Evolutionary conservation across 2,888 invertebrate species (phyloP).

Genomic region (Heliconius aoede): DNA sequence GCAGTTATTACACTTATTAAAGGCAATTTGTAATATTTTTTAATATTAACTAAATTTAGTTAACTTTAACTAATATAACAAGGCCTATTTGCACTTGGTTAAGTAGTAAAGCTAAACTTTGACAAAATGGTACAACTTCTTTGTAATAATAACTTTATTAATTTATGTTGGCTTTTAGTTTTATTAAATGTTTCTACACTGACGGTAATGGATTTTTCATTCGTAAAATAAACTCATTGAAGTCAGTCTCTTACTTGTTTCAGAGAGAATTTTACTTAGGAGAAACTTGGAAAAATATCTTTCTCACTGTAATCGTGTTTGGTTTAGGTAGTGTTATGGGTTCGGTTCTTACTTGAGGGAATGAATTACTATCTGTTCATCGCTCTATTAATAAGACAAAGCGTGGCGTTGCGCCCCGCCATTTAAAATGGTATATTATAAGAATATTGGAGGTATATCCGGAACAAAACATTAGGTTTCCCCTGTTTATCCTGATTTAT

Average conservation of each 20-base stretch:
- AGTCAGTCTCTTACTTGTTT: background rate
- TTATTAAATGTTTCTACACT: conserved; percentile 3
- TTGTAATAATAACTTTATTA: conserved; percentile 12
- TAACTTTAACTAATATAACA: background rate
- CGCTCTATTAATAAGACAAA: background rate
- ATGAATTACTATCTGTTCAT: background rate
- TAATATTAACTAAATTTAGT: background rate
- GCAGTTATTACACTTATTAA: too few species aligned
- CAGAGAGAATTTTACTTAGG: conserved; percentile 2
- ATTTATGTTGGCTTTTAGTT: conserved; percentile 14
- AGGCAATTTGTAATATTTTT: background rate
- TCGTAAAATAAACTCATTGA: background rate
- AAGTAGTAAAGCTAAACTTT: conserved; percentile 7
- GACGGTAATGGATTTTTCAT: conserved; percentile 1
- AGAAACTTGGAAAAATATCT: background rate
- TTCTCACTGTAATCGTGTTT: too few species aligned
- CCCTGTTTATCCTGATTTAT: too few species aligned
- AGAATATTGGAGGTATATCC: background rate
- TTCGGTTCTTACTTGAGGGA: background rate
- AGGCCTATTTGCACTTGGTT: background rate
- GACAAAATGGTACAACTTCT: background rate
- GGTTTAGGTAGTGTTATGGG: background rate
- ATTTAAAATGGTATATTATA: background rate
- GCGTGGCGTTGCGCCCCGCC: background rate
- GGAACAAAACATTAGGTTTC: too few species aligned